Evolutionary conservation across 2,888 invertebrate species (phyloP), one percentile per base, ranked within the genome.

Genomic region (Luperina testacea): DNA sequence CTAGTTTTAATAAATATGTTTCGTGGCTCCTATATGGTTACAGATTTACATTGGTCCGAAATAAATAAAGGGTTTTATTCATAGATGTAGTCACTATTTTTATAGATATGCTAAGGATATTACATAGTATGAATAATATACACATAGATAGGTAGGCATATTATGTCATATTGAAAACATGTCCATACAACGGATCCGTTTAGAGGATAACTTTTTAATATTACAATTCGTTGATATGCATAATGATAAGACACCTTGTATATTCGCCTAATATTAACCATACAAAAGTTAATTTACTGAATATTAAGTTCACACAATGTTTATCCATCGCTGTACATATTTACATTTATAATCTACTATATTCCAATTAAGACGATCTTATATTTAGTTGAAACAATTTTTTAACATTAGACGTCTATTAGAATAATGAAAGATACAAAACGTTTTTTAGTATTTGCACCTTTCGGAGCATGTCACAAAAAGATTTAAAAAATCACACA

Each of bases 231-330:
- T 96, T 96, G 96, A 96, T 96, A 96, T 96, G 96, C 96, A 96
- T 96, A 95, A 95, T 95, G 94, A 93, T 96, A 96, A 96, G 96
- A 96, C 96, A 96, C 96, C 96, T 96, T 96, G 96, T 95, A 96
- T 92, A 95, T 93, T 95, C 92, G 90, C 94, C 94, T 94, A 94
- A 91, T 89, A 92, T 93, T 94, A 93, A 91, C 92, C 92, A 95
- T 95, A 95, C 90, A 95, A 95, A 95, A 94, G 91, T 94, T 94
- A 92, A 81, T 87, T 89, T 90, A 88, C 81, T 88, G 84, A 90
- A 86, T 89, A 90, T 84, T 85, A 89, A 90, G 87, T 90, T 90
- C 87, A 90, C 90, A 92, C 87, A 90, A 90, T 89, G 88, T 88
- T 88, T 88, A 90, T 75, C 88, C 87, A 91, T 92, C 90, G 86